Percentiles rank a stretch among this genome's conserved stretches.
Conservation (phyloP, 1,140 invertebrate genomes). For the Holcopasites calliopsidis region DNA sequence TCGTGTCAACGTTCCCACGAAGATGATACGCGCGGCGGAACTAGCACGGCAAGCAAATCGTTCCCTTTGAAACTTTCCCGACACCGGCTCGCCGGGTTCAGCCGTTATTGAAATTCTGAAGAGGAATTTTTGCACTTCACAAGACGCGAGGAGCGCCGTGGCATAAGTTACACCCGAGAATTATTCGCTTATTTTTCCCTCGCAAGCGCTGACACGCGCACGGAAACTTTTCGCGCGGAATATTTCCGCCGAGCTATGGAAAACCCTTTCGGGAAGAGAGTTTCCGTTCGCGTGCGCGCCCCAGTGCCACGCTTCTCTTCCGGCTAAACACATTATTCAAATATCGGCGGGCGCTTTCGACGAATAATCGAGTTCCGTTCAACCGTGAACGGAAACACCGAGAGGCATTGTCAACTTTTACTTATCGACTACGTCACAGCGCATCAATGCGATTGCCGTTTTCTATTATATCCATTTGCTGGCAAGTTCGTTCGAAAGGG, state of each 20-base stretch:
- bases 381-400: not conserved
- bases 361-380: slow-evolving; percentile 26
- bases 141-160: not conserved
- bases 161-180: slow-evolving; percentile 26
- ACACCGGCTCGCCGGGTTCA: not conserved
- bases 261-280: not conserved
- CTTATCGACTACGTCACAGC: not conserved
- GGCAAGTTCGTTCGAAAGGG: not conserved
- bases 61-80: slow-evolving; percentile 18
- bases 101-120: slow-evolving; percentile 15
- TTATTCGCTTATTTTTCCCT: slow-evolving; percentile 23
- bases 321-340: slow-evolving; percentile 19
- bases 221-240: not conserved
- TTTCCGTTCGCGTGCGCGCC: not conserved
- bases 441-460: not conserved
- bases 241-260: not conserved
- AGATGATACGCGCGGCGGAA: not conserved
- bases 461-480: not conserved
- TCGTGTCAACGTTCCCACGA: not conserved
- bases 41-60: not conserved
- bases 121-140: slow-evolving; percentile 22
- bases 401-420: not conserved
- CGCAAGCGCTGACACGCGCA: not conserved
- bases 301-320: not conserved
- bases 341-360: not conserved